Percentiles rank a stretch among this genome's conserved stretches.
Evolutionary conservation across 2,113 vertebrate species (phyloP).

Genomic region (Cryptotis parvus): DNA sequence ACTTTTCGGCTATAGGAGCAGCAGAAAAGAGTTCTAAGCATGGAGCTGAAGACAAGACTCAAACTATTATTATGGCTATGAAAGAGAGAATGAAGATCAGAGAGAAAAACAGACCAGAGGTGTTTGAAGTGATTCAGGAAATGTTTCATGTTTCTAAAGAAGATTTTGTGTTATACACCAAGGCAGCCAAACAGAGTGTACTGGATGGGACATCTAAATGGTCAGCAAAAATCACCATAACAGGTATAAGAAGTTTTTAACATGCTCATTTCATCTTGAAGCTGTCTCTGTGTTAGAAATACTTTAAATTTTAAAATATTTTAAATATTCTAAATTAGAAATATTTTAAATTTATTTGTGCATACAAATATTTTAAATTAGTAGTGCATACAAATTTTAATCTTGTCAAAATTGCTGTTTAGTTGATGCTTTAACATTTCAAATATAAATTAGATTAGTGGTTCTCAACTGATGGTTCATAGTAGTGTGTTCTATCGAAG

Average conservation of each 20-base stretch:
- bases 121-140: conserved; percentile 97
- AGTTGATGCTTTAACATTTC: neutral
- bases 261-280: neutral
- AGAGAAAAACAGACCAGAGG: conserved; percentile 96
- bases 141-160: conserved; percentile 96
- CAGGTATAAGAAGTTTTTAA: conserved; percentile 87
- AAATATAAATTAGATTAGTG: neutral
- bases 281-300: conserved; percentile 1
- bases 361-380: too few relatives aligned
- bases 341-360: too few relatives aligned
- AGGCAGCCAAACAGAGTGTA: conserved; percentile 96
- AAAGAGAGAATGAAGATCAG: conserved; percentile 99
- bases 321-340: too few relatives aligned
- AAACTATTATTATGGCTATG: conserved; percentile 98
- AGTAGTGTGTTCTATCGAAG: too few relatives aligned
- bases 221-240: conserved; percentile 98
- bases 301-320: too few relatives aligned
- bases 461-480: too few relatives aligned
- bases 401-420: neutral
- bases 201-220: conserved; percentile 98
- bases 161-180: conserved; percentile 93
- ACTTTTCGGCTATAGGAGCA: conserved; percentile 89
- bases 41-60: conserved; percentile 98
- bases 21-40: conserved; percentile 99
- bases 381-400: neutral